A percentile compares a stretch with the other conserved stretches of the same genome.
phyloP scores from a whole-genome alignment of 2,888 invertebrate genomes.

The Petrolisthes cinctipes region DNA sequence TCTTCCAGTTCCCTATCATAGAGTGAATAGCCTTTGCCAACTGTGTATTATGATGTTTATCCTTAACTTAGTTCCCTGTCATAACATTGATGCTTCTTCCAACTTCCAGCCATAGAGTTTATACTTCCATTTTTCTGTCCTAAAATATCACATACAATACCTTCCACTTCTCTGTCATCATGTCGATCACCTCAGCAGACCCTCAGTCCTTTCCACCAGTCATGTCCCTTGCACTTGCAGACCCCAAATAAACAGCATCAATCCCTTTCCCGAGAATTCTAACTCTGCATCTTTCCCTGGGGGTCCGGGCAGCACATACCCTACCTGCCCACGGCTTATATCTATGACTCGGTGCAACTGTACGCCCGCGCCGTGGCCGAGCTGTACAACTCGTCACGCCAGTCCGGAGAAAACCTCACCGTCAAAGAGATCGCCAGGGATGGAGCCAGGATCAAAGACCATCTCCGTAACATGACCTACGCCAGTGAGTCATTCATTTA shows the following conservation, averaged over 20 bases:
- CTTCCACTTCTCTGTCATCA: neutral
- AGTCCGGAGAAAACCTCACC: neutral
- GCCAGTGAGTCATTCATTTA: conserved; percentile 31
- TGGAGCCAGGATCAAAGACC: conserved; percentile 47
- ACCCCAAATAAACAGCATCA: neutral
- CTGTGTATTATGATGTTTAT: too few species aligned
- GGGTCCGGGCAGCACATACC: conserved; percentile 45
- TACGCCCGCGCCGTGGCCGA: conserved; percentile 84
- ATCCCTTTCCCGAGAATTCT: neutral
- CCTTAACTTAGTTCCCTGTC: too few species aligned
- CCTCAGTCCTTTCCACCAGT: neutral
- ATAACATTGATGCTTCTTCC: too few species aligned
- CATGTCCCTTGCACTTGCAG: neutral
- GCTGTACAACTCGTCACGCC: conserved; percentile 31
- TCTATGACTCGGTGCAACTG: conserved; percentile 93
- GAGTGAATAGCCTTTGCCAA: too few species aligned
- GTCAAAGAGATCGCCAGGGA: conserved; percentile 52
- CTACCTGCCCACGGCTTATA: conserved; percentile 80
- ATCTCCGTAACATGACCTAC: conserved; percentile 46
- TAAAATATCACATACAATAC: neutral
- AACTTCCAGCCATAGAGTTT: too few species aligned
- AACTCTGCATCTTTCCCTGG: neutral
- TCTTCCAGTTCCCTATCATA: too few species aligned
- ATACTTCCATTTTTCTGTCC: too few species aligned
- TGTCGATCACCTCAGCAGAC: neutral